Conservation (phyloP, 2,113 vertebrate genomes). For the Carlito syrichta region DNA sequence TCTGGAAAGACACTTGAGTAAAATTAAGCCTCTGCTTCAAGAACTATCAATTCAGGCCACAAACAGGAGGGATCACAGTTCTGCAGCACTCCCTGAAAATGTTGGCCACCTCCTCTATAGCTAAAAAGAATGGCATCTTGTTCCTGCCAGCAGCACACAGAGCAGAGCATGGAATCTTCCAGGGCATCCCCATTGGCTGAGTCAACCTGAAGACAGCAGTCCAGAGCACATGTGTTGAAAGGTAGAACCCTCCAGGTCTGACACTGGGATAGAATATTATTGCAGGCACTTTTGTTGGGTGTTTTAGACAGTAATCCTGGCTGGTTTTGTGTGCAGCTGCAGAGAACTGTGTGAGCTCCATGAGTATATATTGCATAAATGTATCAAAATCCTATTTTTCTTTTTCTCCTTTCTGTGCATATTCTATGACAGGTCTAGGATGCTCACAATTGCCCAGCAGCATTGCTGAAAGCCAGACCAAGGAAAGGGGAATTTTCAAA, state of each 20-base stretch:
- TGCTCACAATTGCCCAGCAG: background rate
- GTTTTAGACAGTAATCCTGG: background rate
- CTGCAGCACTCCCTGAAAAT: background rate
- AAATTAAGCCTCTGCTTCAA: background rate
- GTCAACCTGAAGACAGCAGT: background rate
- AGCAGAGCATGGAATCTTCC: background rate
- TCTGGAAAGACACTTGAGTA: background rate
- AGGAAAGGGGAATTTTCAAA: background rate
- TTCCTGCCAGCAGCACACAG: background rate
- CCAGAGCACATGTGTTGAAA: accelerated
- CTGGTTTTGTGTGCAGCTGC: background rate
- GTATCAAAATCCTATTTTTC: background rate
- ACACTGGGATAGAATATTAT: background rate
- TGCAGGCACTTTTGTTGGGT: background rate
- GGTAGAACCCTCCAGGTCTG: background rate
- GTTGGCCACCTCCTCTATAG: background rate
- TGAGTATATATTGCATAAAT: background rate
- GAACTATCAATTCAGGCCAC: background rate
- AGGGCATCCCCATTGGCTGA: background rate
- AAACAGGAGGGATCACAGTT: background rate
- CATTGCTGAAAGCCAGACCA: background rate
- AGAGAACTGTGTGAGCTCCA: background rate
- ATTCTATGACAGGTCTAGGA: background rate
- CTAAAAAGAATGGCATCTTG: background rate
- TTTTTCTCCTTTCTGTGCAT: background rate